Conservation (phyloP, 2,888 invertebrate species). For the Heliconius sara region DNA sequence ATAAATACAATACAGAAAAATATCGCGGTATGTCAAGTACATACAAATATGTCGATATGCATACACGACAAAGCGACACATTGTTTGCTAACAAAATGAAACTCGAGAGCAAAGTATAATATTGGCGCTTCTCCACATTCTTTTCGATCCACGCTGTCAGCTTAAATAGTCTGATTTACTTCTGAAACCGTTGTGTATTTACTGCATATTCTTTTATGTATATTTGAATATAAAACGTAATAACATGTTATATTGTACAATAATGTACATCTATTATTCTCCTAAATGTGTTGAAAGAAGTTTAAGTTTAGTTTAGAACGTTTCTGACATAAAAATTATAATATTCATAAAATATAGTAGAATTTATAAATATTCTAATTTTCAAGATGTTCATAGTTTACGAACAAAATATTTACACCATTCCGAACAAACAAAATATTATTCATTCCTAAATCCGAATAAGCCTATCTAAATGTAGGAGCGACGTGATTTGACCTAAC, state of each 20-base stretch:
- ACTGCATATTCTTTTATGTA: neutral
- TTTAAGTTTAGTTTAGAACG: too few species aligned
- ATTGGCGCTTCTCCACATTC: conserved; percentile 20
- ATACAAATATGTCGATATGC: conserved; percentile 23
- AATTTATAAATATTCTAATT: too few species aligned
- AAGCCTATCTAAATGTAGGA: conserved; percentile 42
- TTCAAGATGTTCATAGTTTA: neutral
- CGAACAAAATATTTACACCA: conserved; percentile 19
- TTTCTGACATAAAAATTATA: too few species aligned
- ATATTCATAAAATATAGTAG: too few species aligned
- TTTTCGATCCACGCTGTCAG: conserved; percentile 18
- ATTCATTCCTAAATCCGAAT: conserved; percentile 14
- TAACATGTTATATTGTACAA: neutral
- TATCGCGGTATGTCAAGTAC: neutral
- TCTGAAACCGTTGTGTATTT: conserved; percentile 6
- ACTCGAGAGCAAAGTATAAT: conserved; percentile 24
- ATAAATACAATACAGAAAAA: conserved; percentile 14
- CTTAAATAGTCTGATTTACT: conserved; percentile 23
- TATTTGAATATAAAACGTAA: neutral
- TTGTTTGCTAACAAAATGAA: conserved; percentile 28
- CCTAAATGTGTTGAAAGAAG: too few species aligned
- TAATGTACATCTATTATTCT: neutral
- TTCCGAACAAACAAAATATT: too few species aligned
- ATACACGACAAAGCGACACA: conserved; percentile 28
- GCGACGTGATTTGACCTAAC: conserved; percentile 32